phyloP scores from a whole-genome alignment of 2,113 vertebrate genomes.

The Forbesichthys agassizii region DNA sequence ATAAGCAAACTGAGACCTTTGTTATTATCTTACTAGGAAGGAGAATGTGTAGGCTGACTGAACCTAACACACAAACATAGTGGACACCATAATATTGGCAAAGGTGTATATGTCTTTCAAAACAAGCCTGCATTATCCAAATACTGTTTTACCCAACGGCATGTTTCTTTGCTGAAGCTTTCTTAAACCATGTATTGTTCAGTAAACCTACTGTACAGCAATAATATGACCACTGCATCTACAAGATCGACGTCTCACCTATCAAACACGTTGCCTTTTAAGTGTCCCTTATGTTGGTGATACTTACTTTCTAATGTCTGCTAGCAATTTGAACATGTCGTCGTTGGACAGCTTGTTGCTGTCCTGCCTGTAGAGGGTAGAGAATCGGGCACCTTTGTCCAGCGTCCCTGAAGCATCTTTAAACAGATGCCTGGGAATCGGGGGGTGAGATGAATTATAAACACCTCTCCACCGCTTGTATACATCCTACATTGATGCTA shows the following conservation, averaged over 20 bases:
- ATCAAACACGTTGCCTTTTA: slow-evolving; percentile 6
- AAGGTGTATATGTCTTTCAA: slow-evolving; percentile 35
- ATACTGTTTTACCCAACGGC: slow-evolving; percentile 14
- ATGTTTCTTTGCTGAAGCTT: slow-evolving; percentile 21
- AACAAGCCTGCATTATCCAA: slow-evolving; percentile 24
- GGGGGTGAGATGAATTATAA: slow-evolving; percentile 10
- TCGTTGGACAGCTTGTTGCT: slow-evolving; percentile 97
- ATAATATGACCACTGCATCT: slow-evolving; percentile 11
- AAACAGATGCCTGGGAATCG: slow-evolving; percentile 84
- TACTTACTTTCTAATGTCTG: slow-evolving; percentile 96
- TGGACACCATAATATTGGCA: slow-evolving; percentile 24
- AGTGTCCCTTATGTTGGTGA: not conserved
- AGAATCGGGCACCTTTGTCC: slow-evolving; percentile 93
- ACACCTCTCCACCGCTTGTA: not conserved
- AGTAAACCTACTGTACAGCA: not conserved
- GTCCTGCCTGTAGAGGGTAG: slow-evolving; percentile 93
- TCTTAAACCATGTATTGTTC: not conserved
- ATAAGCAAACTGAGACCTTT: slow-evolving; percentile 42
- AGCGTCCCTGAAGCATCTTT: slow-evolving; percentile 90
- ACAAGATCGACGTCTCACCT: not conserved
- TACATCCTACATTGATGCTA: not conserved
- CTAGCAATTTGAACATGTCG: slow-evolving; percentile 93
- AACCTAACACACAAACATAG: slow-evolving; percentile 16
- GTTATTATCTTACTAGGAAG: slow-evolving; percentile 47
- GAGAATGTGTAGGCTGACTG: slow-evolving; percentile 43